Evolutionary conservation across 2,113 vertebrate species (phyloP).

Genomic region (Athene noctua): DNA sequence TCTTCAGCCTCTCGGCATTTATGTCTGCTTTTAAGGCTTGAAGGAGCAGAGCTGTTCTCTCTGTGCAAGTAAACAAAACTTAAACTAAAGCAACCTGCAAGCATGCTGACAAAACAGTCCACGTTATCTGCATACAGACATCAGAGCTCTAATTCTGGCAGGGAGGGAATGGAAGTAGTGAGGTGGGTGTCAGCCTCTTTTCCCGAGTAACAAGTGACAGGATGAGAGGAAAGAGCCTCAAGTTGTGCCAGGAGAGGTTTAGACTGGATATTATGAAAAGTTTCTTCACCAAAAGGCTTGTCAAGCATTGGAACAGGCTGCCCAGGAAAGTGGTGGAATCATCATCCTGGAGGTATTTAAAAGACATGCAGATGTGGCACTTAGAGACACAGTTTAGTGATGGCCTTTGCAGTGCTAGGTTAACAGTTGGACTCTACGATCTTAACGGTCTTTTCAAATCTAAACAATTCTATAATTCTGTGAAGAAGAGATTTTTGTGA

Average conservation of each 20-base stretch:
- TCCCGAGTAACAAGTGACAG: not conserved
- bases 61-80: not conserved
- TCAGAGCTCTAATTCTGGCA: not conserved
- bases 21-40: not conserved
- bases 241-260: not conserved
- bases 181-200: not conserved
- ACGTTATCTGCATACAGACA: not conserved
- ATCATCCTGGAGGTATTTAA: not conserved
- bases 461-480: not conserved
- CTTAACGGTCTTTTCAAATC: not conserved
- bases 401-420: not conserved
- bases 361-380: not conserved
- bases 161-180: not conserved
- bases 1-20: not conserved
- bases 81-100: not conserved
- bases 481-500: not conserved
- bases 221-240: not conserved
- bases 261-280: not conserved
- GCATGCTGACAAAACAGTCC: not conserved
- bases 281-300: not conserved
- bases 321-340: not conserved
- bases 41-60: not conserved
- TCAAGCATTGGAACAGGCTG: not conserved
- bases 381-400: not conserved
- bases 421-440: not conserved